Conservation (phyloP, 2,888 invertebrate genomes). For the Agrotis segetum region DNA sequence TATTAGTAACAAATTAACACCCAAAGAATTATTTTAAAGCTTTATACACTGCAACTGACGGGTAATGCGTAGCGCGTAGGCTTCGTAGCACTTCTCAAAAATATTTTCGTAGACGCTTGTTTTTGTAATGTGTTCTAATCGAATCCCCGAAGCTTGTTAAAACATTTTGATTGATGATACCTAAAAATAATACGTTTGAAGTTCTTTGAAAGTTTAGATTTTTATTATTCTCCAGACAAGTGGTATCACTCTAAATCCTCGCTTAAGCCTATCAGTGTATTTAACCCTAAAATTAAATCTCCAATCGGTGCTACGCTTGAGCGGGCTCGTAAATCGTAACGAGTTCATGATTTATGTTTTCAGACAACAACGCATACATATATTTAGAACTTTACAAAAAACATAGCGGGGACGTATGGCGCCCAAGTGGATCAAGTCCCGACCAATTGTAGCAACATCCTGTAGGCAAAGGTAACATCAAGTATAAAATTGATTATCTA, state of each 20-base stretch:
- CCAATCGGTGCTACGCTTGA: slow-evolving; percentile 83
- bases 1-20: too few species aligned
- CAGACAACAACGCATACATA: slow-evolving; percentile 75
- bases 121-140: slow-evolving; percentile 12
- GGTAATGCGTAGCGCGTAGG: slow-evolving; percentile 7
- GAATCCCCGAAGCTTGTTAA: slow-evolving; percentile 31
- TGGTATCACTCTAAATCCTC: slow-evolving; percentile 63
- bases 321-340: slow-evolving; percentile 88
- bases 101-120: slow-evolving; percentile 9
- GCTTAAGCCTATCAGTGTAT: slow-evolving; percentile 76
- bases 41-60: background rate
- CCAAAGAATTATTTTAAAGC: too few species aligned
- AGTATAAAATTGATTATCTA: background rate
- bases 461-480: slow-evolving; percentile 23
- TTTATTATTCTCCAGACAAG: slow-evolving; percentile 52
- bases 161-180: slow-evolving; percentile 43
- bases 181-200: slow-evolving; percentile 61
- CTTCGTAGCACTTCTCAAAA: slow-evolving; percentile 2
- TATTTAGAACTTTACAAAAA: slow-evolving; percentile 80
- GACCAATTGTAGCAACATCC: slow-evolving; percentile 41
- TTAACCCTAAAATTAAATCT: slow-evolving; percentile 82
- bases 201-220: slow-evolving; percentile 44
- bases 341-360: slow-evolving; percentile 89
- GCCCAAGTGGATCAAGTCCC: slow-evolving; percentile 53
- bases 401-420: slow-evolving; percentile 68